phyloP scores from a whole-genome alignment of 2,888 invertebrate genomes.

The Xanthorhoe spadicearia region DNA sequence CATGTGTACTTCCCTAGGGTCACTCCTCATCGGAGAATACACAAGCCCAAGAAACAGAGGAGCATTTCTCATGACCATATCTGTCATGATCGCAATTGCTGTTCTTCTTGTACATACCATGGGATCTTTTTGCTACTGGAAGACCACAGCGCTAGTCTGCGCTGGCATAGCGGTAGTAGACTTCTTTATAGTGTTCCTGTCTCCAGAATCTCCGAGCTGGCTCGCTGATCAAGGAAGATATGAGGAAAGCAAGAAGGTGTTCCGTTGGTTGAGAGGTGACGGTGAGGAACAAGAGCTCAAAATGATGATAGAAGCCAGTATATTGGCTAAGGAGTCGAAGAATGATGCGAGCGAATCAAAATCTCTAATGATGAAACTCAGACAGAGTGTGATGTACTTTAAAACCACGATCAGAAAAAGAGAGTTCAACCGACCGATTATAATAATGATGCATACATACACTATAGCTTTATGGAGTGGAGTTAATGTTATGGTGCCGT shows the following conservation, averaged over 20 bases:
- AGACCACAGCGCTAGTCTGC: slow-evolving; percentile 78
- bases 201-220: slow-evolving; percentile 88
- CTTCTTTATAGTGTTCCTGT: slow-evolving; percentile 64
- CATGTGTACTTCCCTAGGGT: slow-evolving; percentile 74
- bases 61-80: slow-evolving; percentile 84
- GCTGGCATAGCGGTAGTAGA: slow-evolving; percentile 73
- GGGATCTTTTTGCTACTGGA: slow-evolving; percentile 85
- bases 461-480: slow-evolving; percentile 53
- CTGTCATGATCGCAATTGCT: slow-evolving; percentile 84
- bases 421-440: slow-evolving; percentile 57
- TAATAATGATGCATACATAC: slow-evolving; percentile 56
- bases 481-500: slow-evolving; percentile 50
- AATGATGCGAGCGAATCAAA: slow-evolving; percentile 45
- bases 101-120: slow-evolving; percentile 85
- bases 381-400: slow-evolving; percentile 45
- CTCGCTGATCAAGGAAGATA: slow-evolving; percentile 82
- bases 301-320: slow-evolving; percentile 63
- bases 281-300: slow-evolving; percentile 67
- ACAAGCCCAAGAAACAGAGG: slow-evolving; percentile 85
- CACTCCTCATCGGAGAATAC: slow-evolving; percentile 83
- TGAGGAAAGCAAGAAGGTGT: slow-evolving; percentile 81
- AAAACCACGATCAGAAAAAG: slow-evolving; percentile 46
- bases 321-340: slow-evolving; percentile 51
- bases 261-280: slow-evolving; percentile 83
- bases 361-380: slow-evolving; percentile 43